These are phyloP conservation scores for Pogonomyrmex barbatus DNA, from an alignment of 1,140 invertebrate species.

Conservation along the genomic window DNA sequence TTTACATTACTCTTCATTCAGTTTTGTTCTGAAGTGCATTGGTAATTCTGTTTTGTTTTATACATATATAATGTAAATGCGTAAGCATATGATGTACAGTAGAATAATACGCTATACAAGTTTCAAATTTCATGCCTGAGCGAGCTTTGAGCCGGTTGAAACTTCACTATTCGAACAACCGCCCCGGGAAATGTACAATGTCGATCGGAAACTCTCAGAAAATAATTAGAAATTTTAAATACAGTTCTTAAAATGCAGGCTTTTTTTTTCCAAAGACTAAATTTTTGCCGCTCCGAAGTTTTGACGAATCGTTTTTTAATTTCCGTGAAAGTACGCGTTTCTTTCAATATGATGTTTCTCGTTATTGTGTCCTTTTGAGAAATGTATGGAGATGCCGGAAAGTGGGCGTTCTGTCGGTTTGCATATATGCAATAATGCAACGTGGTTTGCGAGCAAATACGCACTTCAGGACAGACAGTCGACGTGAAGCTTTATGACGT, in stretches of 20 bases:
- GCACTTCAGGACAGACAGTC: conserved; percentile 10
- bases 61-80: conserved; percentile 9
- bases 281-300: not conserved
- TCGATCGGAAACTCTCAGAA: conserved; percentile 1
- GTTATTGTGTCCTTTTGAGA: not conserved
- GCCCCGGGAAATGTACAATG: conserved; percentile 2
- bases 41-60: conserved; percentile 30
- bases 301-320: not conserved
- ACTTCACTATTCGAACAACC: conserved; percentile 33
- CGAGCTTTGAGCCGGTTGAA: not conserved
- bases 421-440: conserved; percentile 18
- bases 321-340: not conserved
- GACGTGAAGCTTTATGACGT: conserved; percentile 21
- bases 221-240: conserved; percentile 17
- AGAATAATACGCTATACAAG: conserved; percentile 7
- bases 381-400: not conserved
- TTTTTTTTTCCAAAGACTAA: not conserved
- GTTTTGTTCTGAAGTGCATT: not conserved
- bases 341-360: not conserved
- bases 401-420: not conserved
- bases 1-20: conserved; percentile 2
- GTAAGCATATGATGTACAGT: not conserved
- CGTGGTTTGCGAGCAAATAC: conserved; percentile 37
- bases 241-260: not conserved
- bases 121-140: conserved; percentile 40